Evolutionary conservation across 2,888 invertebrate genomes (phyloP).

Genomic region (Tuta absoluta): DNA sequence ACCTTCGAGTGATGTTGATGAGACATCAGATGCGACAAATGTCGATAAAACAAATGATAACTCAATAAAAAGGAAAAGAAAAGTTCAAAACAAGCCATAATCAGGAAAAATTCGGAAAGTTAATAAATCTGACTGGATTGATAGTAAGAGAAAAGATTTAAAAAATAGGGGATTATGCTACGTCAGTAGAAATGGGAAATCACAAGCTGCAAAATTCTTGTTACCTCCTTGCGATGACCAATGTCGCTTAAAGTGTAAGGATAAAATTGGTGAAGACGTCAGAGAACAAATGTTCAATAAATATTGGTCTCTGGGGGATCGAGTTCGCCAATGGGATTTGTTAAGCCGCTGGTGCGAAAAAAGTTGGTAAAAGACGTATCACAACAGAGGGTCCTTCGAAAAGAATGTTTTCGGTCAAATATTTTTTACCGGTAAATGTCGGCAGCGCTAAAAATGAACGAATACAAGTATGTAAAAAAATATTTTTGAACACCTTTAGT

Average conservation of each 20-base stretch:
- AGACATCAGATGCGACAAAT: neutral
- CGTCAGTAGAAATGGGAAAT: neutral
- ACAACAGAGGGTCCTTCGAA: constrained; percentile 2
- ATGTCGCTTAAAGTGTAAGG: constrained; percentile 12
- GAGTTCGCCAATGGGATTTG: constrained; percentile 13
- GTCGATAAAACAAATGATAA: neutral
- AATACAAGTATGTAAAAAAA: constrained; percentile 8
- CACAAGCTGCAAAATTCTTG: neutral
- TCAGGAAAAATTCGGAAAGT: neutral
- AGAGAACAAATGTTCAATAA: constrained; percentile 6
- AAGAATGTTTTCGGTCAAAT: constrained; percentile 11
- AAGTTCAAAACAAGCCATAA: neutral
- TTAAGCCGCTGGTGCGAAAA: neutral
- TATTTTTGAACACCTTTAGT: constrained; percentile 21
- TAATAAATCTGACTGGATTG: constrained; percentile 7
- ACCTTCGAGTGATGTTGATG: neutral
- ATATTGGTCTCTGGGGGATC: constrained; percentile 20
- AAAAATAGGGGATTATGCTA: constrained; percentile 10
- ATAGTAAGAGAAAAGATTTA: constrained; percentile 6
- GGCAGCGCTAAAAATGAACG: neutral
- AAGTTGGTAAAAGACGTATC: constrained; percentile 3
- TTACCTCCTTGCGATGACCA: neutral
- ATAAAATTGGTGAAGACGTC: constrained; percentile 2
- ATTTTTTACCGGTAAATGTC: neutral
- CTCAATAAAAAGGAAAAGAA: neutral